These are phyloP conservation scores for Hemichromis elongatus DNA, from an alignment of 2,113 vertebrate species.

Conservation along the genomic window DNA sequence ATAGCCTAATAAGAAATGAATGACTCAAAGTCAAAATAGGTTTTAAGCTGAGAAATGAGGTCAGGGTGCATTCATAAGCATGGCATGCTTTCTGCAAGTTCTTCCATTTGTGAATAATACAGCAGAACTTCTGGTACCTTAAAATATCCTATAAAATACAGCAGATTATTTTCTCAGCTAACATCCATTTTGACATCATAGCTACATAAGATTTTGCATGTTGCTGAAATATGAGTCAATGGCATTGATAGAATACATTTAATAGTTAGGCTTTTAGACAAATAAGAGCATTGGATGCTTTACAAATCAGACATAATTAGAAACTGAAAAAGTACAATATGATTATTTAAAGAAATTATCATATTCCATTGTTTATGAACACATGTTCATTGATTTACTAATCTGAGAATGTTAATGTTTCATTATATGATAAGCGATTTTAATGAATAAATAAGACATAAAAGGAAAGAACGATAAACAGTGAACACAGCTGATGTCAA, in stretches of 20 bases:
- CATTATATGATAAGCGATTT: constrained; percentile 31
- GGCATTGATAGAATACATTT: constrained; percentile 20
- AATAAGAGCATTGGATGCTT: constrained; percentile 15
- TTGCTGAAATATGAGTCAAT: constrained; percentile 7
- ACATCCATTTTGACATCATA: constrained; percentile 10
- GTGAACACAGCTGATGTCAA: constrained; percentile 6
- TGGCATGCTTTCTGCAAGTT: constrained; percentile 24
- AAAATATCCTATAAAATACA: constrained; percentile 51
- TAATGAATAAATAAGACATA: constrained; percentile 68
- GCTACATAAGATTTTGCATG: not conserved
- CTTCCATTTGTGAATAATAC: not conserved
- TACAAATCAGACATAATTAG: not conserved
- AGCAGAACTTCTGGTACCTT: constrained; percentile 25
- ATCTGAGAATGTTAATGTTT: constrained; percentile 51
- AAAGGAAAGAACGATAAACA: not conserved
- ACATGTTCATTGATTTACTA: constrained; percentile 47
- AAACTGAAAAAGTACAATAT: constrained; percentile 8
- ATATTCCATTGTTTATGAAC: constrained; percentile 2
- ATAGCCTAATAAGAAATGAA: constrained; percentile 1
- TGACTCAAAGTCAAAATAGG: not conserved
- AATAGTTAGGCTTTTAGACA: constrained; percentile 42
- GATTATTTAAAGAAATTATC: not conserved
- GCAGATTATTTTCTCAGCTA: constrained; percentile 29
- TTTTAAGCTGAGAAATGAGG: constrained; percentile 13
- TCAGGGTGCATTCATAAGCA: constrained; percentile 13